Evolutionary conservation across 2,888 invertebrate genomes (phyloP), one percentile per base, ranked within the genome.

Genomic region (Heliconius hortense): DNA sequence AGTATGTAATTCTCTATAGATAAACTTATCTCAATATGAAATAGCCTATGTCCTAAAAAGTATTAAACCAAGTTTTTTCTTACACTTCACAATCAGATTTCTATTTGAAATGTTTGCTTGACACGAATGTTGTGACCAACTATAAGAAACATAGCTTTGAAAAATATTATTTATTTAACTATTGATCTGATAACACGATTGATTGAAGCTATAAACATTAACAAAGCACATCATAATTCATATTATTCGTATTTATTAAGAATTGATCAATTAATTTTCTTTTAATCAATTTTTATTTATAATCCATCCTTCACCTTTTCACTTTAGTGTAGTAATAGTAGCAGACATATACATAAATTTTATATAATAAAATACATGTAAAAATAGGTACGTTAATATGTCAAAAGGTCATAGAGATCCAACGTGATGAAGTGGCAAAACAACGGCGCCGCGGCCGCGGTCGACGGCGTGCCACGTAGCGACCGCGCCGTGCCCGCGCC

Each of bases 391-490:
- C 31, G 71, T 74, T 68, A 69, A 77, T 76, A 77, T 75, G 76
- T 76, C 75, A 75, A 69, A 73, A 79, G 79, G 78, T 80, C 79
- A 69, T 71, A 60, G 59, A 72, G 72, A 72, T 35, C 39, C 72
- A 31, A 72, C 74, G 64, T 75, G 70, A 75, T 71, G 59, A 43
- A 75, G 56, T 64, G 71, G 59, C 70, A 64, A 39, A 63, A 75
- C 53, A 35, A 15, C 70, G 63, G 31, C 64, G 63, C 43, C 39
- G 53, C 64, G 70, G 59, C 70, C 74, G 62, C 74, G 72, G 73
- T 43, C 76, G 60, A 67, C 66, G 72, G n/a, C 76, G 72, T 78
- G 77, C 78, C 80, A 73, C 78, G 73, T 72, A 73, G 75, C 74
- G 73, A 66, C 79, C 73, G 73, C 76, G 59, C 76, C 74, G 76